A percentile compares a stretch with the other conserved stretches of the same genome.
phyloP scores from a whole-genome alignment of 1,140 invertebrate genomes.

The Saccostrea cuccullata region DNA sequence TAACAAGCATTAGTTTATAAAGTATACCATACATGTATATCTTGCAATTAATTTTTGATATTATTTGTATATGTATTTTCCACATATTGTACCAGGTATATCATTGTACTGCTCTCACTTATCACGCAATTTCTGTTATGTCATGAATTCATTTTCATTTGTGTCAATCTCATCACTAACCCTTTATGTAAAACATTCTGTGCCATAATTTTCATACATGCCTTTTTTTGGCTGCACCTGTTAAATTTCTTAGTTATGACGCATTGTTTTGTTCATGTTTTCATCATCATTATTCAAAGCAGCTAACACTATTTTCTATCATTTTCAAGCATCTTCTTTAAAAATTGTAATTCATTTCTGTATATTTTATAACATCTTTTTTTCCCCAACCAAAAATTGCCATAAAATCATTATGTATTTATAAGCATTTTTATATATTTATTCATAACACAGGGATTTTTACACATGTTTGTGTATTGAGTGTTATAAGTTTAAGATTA shows the following conservation, averaged over 20 bases:
- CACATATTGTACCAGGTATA: slow-evolving; percentile 13
- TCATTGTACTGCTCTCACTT: neutral
- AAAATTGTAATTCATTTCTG: too few species aligned
- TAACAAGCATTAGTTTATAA: neutral
- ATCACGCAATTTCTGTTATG: neutral
- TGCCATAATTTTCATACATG: neutral
- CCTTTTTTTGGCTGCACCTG: neutral
- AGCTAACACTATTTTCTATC: neutral
- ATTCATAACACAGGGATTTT: neutral
- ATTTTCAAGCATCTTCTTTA: neutral
- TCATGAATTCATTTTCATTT: neutral
- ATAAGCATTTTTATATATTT: neutral
- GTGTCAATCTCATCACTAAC: neutral
- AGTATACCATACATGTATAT: neutral
- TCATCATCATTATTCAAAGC: neutral
- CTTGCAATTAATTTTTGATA: slow-evolving; percentile 17
- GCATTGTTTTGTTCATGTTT: slow-evolving; percentile 29
- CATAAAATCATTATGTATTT: neutral
- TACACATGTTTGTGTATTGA: neutral
- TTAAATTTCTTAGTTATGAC: neutral
- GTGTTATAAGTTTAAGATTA: neutral
- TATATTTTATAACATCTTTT: too few species aligned
- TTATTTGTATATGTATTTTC: neutral
- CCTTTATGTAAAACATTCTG: neutral
- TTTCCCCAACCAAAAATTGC: neutral